Conservation (phyloP, 2,888 invertebrate species). For the Blera fallax region DNA sequence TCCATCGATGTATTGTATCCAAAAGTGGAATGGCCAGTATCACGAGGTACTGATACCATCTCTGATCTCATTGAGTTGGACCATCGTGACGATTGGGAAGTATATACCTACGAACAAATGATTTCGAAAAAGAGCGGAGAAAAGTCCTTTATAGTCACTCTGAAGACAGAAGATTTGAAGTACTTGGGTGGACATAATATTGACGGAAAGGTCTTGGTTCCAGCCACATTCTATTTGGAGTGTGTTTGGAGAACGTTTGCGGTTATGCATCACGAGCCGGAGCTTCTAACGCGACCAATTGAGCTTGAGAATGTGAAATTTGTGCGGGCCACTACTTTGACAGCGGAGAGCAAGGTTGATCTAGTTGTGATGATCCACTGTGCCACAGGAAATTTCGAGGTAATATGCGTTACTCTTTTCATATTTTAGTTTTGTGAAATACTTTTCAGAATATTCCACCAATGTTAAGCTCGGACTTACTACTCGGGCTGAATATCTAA, state of each 20-base stretch:
- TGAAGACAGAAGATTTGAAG: constrained; percentile 85
- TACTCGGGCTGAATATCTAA: no score
- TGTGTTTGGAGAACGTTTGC: constrained; percentile 88
- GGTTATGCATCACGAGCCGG: constrained; percentile 84
- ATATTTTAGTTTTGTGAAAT: no score
- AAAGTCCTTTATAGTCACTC: constrained; percentile 83
- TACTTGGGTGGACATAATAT: constrained; percentile 91
- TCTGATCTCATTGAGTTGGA: constrained; percentile 92
- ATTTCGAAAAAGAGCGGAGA: constrained; percentile 86
- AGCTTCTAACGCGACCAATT: constrained; percentile 87
- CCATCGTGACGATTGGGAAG: constrained; percentile 88
- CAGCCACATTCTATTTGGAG: constrained; percentile 90
- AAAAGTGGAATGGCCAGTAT: constrained; percentile 89
- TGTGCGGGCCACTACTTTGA: constrained; percentile 90
- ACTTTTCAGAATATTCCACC: no score
- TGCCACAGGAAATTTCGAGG: constrained; percentile 85
- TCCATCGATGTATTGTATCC: constrained; percentile 90
- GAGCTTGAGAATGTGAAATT: constrained; percentile 92
- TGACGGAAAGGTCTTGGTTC: constrained; percentile 87
- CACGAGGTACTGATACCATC: constrained; percentile 91
- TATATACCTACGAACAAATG: constrained; percentile 85
- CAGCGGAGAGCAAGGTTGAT: constrained; percentile 84
- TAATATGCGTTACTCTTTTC: no score
- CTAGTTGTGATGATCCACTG: constrained; percentile 84
- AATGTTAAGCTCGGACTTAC: no score